These are phyloP conservation scores for Dusona sp. DNA, from an alignment of 2,888 invertebrate species.

Conservation along the genomic window DNA sequence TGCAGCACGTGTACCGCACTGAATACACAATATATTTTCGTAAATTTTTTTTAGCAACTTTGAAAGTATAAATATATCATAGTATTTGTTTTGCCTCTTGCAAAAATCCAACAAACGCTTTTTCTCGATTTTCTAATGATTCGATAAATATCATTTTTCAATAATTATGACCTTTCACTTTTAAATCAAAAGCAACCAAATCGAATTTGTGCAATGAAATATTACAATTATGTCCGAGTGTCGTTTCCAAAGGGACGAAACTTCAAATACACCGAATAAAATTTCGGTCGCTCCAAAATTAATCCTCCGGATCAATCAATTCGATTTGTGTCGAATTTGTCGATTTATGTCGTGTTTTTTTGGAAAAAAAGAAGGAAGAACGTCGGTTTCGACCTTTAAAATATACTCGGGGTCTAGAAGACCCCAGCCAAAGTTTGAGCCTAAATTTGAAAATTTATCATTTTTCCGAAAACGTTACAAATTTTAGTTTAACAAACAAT, in stretches of 20 bases:
- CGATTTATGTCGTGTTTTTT: too few species aligned
- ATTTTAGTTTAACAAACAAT: neutral
- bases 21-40: neutral
- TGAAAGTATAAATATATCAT: neutral
- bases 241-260: neutral
- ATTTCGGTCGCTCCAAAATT: neutral
- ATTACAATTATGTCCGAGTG: neutral
- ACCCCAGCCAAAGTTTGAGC: neutral
- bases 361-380: too few species aligned
- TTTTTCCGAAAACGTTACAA: neutral
- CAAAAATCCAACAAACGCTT: neutral
- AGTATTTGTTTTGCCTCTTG: neutral
- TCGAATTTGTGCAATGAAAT: neutral
- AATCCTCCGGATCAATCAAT: neutral
- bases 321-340: too few species aligned
- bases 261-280: neutral
- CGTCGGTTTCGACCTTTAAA: neutral
- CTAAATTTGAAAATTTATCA: neutral
- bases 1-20: neutral
- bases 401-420: neutral
- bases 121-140: neutral
- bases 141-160: neutral
- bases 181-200: neutral
- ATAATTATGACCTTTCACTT: neutral
- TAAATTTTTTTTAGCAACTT: neutral